Conservation (phyloP, 2,797 vertebrate genomes). For the Salmo trutta region DNA sequence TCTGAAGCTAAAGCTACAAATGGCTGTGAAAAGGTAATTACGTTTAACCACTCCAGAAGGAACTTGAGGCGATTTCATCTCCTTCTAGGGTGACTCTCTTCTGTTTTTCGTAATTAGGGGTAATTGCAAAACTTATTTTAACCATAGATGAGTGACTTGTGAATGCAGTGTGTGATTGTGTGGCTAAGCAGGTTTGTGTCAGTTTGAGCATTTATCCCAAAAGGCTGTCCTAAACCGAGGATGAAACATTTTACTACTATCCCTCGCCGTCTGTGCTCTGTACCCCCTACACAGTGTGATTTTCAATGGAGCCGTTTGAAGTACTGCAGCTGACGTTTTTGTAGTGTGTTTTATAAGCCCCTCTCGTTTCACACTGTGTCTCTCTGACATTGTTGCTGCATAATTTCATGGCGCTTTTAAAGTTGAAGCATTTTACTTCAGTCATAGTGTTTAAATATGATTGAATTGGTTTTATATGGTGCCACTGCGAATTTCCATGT, state of each 20-base stretch:
- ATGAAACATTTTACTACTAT: too few relatives aligned
- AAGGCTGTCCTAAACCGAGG: too few relatives aligned
- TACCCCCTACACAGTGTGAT: not conserved
- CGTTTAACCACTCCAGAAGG: constrained; percentile 22
- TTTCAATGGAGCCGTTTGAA: too few relatives aligned
- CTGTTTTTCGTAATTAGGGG: not conserved
- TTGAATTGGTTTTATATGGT: constrained; percentile 42
- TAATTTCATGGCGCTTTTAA: constrained; percentile 49
- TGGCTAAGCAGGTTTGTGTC: constrained; percentile 3
- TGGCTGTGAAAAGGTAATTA: constrained; percentile 48
- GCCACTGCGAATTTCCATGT: constrained; percentile 30
- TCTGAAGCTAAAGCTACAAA: constrained; percentile 45
- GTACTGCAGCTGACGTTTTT: constrained; percentile 37
- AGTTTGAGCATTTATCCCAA: constrained; percentile 6
- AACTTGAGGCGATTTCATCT: not conserved
- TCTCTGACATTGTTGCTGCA: constrained; percentile 19
- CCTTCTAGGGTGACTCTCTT: not conserved
- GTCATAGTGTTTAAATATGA: constrained; percentile 40
- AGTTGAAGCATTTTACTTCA: constrained; percentile 43
- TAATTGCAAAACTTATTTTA: not conserved
- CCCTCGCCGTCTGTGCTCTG: too few relatives aligned
- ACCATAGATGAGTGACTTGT: not conserved
- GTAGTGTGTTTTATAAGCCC: constrained; percentile 21
- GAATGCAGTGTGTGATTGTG: not conserved
- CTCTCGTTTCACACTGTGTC: not conserved